These are phyloP conservation scores for Scomber japonicus DNA, from an alignment of 2,113 vertebrate species.

Conservation along the genomic window DNA sequence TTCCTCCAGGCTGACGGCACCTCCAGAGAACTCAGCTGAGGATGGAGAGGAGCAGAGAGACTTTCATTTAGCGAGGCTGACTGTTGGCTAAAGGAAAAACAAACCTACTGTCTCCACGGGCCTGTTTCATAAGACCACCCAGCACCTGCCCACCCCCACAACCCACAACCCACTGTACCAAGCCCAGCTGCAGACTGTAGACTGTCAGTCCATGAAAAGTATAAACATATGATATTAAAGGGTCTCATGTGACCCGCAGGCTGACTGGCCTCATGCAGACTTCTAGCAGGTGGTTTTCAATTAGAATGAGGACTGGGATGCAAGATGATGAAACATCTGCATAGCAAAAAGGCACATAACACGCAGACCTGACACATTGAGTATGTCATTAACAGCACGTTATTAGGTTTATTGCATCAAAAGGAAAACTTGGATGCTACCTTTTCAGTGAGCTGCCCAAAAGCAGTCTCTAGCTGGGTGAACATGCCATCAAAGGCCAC, in stretches of 20 bases:
- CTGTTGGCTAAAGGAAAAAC: background rate
- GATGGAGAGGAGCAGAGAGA: fast-evolving
- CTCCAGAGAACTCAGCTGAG: constrained; percentile 94
- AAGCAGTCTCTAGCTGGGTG: constrained; percentile 96
- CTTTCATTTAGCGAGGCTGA: background rate
- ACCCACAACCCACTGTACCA: too few species aligned
- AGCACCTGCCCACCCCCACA: too few species aligned
- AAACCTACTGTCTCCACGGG: background rate
- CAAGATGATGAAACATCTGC: too few species aligned
- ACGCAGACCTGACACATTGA: background rate
- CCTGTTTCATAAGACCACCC: too few species aligned
- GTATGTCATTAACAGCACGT: background rate
- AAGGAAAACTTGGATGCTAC: constrained; percentile 71
- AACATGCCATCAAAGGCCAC: constrained; percentile 99
- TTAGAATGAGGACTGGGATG: too few species aligned
- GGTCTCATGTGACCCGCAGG: too few species aligned
- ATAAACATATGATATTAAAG: too few species aligned
- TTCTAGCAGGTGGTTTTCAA: too few species aligned
- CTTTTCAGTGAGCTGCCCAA: constrained; percentile 96
- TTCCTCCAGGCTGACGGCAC: constrained; percentile 94
- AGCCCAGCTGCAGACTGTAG: too few species aligned
- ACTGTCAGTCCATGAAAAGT: too few species aligned
- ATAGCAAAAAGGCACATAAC: too few species aligned
- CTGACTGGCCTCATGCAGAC: too few species aligned
- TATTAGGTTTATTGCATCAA: background rate